phyloP scores from a whole-genome alignment of 1,140 invertebrate genomes.

The Papilio xuthus region DNA sequence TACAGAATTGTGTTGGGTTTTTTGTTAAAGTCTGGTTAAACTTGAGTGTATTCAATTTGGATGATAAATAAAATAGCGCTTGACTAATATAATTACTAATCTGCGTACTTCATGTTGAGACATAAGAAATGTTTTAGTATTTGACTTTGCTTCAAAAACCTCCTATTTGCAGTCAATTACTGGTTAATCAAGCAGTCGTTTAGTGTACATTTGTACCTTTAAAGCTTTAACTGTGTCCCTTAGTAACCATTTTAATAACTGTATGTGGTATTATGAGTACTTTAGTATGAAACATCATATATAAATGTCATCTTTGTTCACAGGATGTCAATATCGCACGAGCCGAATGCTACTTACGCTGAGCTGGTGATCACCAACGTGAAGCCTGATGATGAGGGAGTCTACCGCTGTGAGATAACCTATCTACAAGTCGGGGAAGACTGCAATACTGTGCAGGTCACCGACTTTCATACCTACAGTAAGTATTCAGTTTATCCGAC shows the following conservation, averaged over 20 bases:
- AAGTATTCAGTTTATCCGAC: slow-evolving; percentile 73
- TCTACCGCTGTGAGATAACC: slow-evolving; percentile 93
- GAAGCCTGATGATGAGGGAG: slow-evolving; percentile 88
- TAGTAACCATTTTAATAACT: too few species aligned
- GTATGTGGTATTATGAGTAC: background rate
- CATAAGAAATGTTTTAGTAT: too few species aligned
- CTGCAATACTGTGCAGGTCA: slow-evolving; percentile 90
- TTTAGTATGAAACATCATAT: background rate
- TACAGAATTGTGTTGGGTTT: background rate
- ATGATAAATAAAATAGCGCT: too few species aligned
- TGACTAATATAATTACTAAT: too few species aligned
- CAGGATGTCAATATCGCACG: slow-evolving; percentile 88
- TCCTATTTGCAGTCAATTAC: too few species aligned
- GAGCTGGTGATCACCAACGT: slow-evolving; percentile 86
- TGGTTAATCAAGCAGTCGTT: too few species aligned
- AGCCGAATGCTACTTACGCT: slow-evolving; percentile 84
- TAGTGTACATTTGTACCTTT: too few species aligned
- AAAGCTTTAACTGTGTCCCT: too few species aligned
- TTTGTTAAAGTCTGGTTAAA: background rate
- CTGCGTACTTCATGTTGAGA: too few species aligned
- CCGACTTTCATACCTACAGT: slow-evolving; percentile 90
- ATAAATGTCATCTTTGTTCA: slow-evolving; percentile 45
- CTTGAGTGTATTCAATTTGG: too few species aligned
- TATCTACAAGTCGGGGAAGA: slow-evolving; percentile 89
- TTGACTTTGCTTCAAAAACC: too few species aligned